Conservation (phyloP, 2,797 vertebrate species). For the Sebastiscus tertius region DNA sequence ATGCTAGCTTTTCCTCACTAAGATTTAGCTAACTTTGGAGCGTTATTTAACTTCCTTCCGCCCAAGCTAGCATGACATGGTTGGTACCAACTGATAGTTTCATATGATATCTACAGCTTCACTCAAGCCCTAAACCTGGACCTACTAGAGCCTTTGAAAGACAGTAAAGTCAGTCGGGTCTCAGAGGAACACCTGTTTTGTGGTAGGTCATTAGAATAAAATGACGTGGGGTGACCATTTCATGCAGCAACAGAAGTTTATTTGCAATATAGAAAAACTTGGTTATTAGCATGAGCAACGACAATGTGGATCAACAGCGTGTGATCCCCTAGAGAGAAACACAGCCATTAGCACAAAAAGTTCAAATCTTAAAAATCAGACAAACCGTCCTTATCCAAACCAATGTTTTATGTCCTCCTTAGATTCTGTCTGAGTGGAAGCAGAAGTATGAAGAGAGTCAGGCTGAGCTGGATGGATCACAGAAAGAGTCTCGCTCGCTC, state of each 20-base stretch:
- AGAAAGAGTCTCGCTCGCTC: constrained; percentile 82
- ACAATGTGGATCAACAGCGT: background rate
- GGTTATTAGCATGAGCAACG: background rate
- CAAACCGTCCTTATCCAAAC: background rate
- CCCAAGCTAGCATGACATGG: too few relatives aligned
- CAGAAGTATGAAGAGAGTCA: constrained; percentile 86
- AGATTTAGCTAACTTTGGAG: too few relatives aligned
- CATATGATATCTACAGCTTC: too few relatives aligned
- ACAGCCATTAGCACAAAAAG: background rate
- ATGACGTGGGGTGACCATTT: background rate
- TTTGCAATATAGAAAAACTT: background rate
- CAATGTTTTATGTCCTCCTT: background rate
- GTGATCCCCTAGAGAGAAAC: background rate
- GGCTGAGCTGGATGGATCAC: constrained; percentile 83
- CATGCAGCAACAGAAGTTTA: background rate
- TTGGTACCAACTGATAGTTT: too few relatives aligned
- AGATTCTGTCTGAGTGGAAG: constrained; percentile 82
- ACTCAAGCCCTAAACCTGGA: too few relatives aligned
- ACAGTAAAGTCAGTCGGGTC: too few relatives aligned
- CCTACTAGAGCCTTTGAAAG: too few relatives aligned
- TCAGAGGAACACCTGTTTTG: background rate
- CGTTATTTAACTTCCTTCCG: too few relatives aligned
- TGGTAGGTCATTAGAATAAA: background rate
- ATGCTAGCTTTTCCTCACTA: too few relatives aligned
- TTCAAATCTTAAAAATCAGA: background rate